A percentile compares a stretch with the other conserved stretches of the same genome.
These are phyloP conservation scores for Cremastinae sp. DNA, from an alignment of 2,888 invertebrate genomes.

Conservation along the genomic window DNA sequence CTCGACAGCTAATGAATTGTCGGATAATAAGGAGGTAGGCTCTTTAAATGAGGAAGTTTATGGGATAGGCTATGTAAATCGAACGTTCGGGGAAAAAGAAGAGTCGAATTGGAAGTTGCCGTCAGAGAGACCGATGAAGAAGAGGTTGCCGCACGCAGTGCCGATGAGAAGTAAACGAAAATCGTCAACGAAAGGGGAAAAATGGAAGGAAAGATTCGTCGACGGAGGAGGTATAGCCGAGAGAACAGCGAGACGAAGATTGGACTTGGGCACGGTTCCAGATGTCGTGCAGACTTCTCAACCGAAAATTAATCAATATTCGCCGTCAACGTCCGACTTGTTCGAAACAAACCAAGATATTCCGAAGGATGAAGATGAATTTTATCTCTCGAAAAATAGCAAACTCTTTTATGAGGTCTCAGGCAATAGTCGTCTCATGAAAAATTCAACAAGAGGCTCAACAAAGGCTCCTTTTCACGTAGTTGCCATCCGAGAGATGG, in stretches of 20 bases:
- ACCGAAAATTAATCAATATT: constrained; percentile 64
- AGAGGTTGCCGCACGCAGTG: constrained; percentile 68
- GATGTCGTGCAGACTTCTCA: constrained; percentile 78
- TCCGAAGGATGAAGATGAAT: constrained; percentile 73
- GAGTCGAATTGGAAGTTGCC: constrained; percentile 1
- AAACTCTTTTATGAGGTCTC: constrained; percentile 87
- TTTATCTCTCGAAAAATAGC: constrained; percentile 84
- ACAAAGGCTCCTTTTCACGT: constrained; percentile 83
- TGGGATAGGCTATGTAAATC: constrained; percentile 77
- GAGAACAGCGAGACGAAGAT: constrained; percentile 84
- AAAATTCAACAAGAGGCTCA: too few species aligned
- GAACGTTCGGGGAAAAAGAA: constrained; percentile 75
- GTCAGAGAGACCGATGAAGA: constrained; percentile 63
- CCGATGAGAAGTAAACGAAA: constrained; percentile 71
- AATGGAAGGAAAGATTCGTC: constrained; percentile 83
- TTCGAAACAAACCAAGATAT: constrained; percentile 7
- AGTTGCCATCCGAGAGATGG: constrained; percentile 87
- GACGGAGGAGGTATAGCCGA: constrained; percentile 82
- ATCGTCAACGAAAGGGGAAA: constrained; percentile 71
- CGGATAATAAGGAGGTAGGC: constrained; percentile 53
- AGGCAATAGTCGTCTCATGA: too few species aligned
- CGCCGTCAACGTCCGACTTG: constrained; percentile 64
- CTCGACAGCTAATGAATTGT: constrained; percentile 39
- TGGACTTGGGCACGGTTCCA: constrained; percentile 81
- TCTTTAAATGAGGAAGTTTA: constrained; percentile 64